Base-by-base conservation (phyloP, 2,888 invertebrate genomes). In the Blastobasis adustella region DNA sequence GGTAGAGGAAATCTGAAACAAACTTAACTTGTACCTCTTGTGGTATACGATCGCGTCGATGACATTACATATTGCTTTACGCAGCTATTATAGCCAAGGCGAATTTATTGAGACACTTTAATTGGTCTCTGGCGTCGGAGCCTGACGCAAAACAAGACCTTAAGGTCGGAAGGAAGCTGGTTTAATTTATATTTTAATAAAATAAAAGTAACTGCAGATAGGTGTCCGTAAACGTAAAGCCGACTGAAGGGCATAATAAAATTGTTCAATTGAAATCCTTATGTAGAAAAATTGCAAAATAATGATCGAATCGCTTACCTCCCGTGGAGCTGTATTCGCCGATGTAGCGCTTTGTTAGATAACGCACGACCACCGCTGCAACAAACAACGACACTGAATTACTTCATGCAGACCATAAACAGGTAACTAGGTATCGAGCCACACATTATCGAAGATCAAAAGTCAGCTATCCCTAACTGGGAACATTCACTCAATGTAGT, bases 321-420 rank as follows among this genome's bases (percentile, higher is more conserved):
- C 93, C 93, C 64, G 93, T 93, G 56, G 94, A 94, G 83, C 94
- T 94, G 88, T 94, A 94, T 89, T 94, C 94, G 62, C 94, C 94
- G 71, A 94, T 94, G 79, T 94, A 94, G 67, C 94, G 90, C 82
- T 93, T 93, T 58, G 94, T 94, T 68, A 94, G 88, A 83, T 94
- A 94, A 70, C 94, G 91, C 71, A 94, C 94, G 61, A 93, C 93
- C 69, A 94, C 93, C 71, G 94, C 94, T 94, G 92, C 63, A 93
- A 93, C 82, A 89, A 82, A 79, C 76, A 69, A 66, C 23, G 23
- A 23, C 23, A 23, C 23, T 23, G 23, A 23, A 23, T 23, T 23
- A 23, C 23, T 23, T 23, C 23, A 41, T 41, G 4, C 41, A 41
- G 23, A 23, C 23, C 23, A 23, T 23, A 23, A 23, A 23, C 23